Percentiles rank a stretch among this genome's conserved stretches.
Evolutionary conservation across 2,113 vertebrate genomes (phyloP).

Genomic region (Python bivittatus): DNA sequence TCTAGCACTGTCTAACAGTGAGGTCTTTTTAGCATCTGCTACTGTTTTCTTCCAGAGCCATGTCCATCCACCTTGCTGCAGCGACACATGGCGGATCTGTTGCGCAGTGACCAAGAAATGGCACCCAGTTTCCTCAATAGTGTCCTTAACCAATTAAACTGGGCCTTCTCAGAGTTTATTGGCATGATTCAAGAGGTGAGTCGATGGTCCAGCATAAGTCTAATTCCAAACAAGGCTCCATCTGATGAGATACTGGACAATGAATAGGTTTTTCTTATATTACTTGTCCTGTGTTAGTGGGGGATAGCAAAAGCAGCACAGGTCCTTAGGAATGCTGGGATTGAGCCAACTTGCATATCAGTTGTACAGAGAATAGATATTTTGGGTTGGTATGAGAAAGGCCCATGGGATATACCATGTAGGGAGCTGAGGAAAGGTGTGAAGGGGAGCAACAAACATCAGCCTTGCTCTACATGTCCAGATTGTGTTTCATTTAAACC

Average conservation of each 20-base stretch:
- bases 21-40: background rate
- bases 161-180: constrained; percentile 98
- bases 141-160: constrained; percentile 98
- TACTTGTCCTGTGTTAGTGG: background rate
- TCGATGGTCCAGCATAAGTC: rapidly evolving
- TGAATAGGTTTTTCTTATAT: background rate
- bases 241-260: background rate
- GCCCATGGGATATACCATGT: background rate
- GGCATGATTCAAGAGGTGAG: constrained; percentile 99
- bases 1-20: rapidly evolving
- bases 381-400: background rate
- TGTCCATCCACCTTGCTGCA: constrained; percentile 95
- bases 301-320: background rate
- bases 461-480: background rate
- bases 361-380: background rate
- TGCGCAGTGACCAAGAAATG: constrained; percentile 87
- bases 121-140: constrained; percentile 98
- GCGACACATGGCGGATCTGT: constrained; percentile 93
- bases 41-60: constrained; percentile 80
- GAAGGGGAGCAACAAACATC: background rate
- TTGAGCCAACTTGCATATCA: background rate
- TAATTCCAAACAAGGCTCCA: background rate
- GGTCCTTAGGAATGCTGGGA: background rate
- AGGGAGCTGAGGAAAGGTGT: background rate
- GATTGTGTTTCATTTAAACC: background rate